Conservation (phyloP, 2,888 invertebrate genomes). For the Brenthis hecate region DNA sequence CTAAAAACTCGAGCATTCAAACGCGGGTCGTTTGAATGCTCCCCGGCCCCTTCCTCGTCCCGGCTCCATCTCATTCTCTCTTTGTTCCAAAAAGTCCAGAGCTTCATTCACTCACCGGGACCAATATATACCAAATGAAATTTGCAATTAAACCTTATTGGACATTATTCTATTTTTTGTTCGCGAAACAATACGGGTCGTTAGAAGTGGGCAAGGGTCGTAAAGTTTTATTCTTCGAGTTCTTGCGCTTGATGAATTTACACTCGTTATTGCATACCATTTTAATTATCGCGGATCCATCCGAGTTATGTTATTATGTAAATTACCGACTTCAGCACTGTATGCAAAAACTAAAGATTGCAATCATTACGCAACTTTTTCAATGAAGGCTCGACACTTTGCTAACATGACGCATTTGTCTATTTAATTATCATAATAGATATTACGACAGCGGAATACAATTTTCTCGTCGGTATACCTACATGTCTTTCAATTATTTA, state of each 20-base stretch:
- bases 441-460: too few relatives aligned
- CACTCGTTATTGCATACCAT: conserved; percentile 33
- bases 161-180: conserved; percentile 42
- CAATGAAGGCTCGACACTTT: too few relatives aligned
- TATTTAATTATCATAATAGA: too few relatives aligned
- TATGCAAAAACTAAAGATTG: conserved; percentile 2
- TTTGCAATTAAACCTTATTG: conserved; percentile 44
- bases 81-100: conserved; percentile 13
- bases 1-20: conserved; percentile 60
- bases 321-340: conserved; percentile 2
- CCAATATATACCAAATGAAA: conserved; percentile 39
- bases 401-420: too few relatives aligned
- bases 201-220: conserved; percentile 34
- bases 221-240: conserved; percentile 34
- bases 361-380: background rate
- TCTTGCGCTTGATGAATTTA: conserved; percentile 31
- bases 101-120: conserved; percentile 51
- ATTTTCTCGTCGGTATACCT: too few relatives aligned
- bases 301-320: conserved; percentile 26
- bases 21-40: conserved; percentile 39
- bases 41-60: conserved; percentile 47
- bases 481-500: too few relatives aligned
- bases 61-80: conserved; percentile 31
- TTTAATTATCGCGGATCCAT: conserved; percentile 25
- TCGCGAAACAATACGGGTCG: conserved; percentile 40